Evolutionary conservation across 2,888 invertebrate genomes (phyloP).

Genomic region (Molanna angustata): DNA sequence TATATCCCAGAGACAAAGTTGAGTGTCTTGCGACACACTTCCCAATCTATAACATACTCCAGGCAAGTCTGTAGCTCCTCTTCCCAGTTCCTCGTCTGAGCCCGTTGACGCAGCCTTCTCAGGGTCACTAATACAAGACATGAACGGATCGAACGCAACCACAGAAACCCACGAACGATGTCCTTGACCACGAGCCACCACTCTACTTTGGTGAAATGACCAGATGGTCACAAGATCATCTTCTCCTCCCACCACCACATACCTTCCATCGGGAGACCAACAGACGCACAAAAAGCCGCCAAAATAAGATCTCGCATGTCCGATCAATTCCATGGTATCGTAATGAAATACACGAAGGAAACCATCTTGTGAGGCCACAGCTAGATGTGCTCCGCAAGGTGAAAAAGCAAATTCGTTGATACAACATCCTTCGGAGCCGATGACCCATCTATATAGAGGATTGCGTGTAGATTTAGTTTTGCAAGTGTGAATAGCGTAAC

Average conservation of each 20-base stretch:
- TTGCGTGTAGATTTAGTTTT: conserved; percentile 95
- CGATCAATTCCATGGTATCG: conserved; percentile 94
- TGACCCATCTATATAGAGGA: conserved; percentile 89
- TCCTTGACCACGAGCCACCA: conserved; percentile 96
- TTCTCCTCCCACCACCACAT: conserved; percentile 96
- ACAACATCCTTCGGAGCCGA: conserved; percentile 75
- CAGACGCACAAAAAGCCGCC: conserved; percentile 96
- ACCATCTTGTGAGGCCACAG: conserved; percentile 93
- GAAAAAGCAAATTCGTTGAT: conserved; percentile 98
- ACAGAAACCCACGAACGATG: conserved; percentile 98
- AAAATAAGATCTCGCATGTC: conserved; percentile 93
- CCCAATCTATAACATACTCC: conserved; percentile 81
- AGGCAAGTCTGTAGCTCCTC: conserved; percentile 45
- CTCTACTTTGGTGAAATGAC: conserved; percentile 87
- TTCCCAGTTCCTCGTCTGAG: conserved; percentile 56
- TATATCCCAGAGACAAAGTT: conserved; percentile 97
- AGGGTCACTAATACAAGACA: conserved; percentile 67
- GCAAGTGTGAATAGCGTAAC: conserved; percentile 91
- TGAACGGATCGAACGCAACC: conserved; percentile 90
- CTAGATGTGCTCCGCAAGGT: conserved; percentile 88
- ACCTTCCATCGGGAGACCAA: conserved; percentile 96
- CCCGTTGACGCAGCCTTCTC: conserved; percentile 54
- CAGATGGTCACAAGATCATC: conserved; percentile 98
- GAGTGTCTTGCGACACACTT: conserved; percentile 97
- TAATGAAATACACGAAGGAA: conserved; percentile 95